Base-by-base conservation (phyloP, 1,140 invertebrate genomes). In the Papilio glaucus region DNA sequence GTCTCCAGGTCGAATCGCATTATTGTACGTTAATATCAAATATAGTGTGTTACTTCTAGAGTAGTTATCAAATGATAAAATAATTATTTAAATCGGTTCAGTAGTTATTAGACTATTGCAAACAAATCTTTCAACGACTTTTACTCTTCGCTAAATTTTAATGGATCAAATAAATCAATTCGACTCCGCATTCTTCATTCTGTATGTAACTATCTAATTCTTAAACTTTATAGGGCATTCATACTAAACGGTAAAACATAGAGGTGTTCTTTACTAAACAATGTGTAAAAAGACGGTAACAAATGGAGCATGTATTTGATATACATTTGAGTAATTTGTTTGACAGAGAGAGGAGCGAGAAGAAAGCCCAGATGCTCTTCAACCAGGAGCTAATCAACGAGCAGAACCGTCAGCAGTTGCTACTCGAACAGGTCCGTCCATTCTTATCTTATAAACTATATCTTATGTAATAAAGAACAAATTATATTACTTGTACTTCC, bases 311-410 rank as follows among this genome's bases (percentile, higher is more conserved):
- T 4, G n/a, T 4, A 49, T 49, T 49, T 1, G 9, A 49, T 49
- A 21, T 21, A 10, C n/a, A n/a, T n/a, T n/a, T 18, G 15, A 49
- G 7, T 67, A 45, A 69, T 38, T 75, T 41, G 77, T 61, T 77
- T 37, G 8, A n/a, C 60, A 95, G 94, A 67, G 94, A 95, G 80
- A 87, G 94, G 38, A 90, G 93, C 18, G 94, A 95, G 82, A 94
- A 94, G 77, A 94, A 94, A 82, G 92, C 93, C 0, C 94, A 95
- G 83, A 93, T 95, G 80, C 84, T 94, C 74, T 94, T 94, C 77
- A 94, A 94, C 78, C 94, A 95, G 71, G 95, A 95, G 81, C 93
- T 95, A 79, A 93, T 95, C 77, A 94, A 94, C 72, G 88, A 94
- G 71, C 93, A 94, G 77, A 94, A 94, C 61, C 89, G 94, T 38